Evolutionary conservation across 2,113 vertebrate species (phyloP).

Genomic region (Chaetura pelagica): DNA sequence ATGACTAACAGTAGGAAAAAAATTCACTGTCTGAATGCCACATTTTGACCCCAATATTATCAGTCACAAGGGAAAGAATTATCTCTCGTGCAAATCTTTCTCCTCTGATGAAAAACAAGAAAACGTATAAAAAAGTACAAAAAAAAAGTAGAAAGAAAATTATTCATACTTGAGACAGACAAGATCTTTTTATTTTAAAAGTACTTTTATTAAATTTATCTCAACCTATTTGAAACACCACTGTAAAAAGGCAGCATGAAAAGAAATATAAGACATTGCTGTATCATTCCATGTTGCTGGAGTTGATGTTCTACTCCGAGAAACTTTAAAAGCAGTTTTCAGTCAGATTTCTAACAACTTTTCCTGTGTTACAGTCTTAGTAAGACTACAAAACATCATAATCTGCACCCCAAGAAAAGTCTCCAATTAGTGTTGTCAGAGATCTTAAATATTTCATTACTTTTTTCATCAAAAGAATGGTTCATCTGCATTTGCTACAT

Average conservation of each 20-base stretch:
- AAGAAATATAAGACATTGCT: neutral
- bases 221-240: neutral
- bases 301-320: neutral
- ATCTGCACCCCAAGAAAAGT: neutral
- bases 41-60: neutral
- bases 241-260: neutral
- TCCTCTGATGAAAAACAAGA: neutral
- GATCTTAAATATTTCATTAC: constrained; percentile 23
- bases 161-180: neutral
- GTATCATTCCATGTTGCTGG: neutral
- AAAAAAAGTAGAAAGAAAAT: neutral
- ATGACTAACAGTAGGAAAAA: neutral
- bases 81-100: neutral
- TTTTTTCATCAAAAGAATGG: constrained; percentile 14
- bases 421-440: neutral
- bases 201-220: neutral
- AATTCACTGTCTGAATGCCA: neutral
- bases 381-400: neutral
- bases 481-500: constrained; percentile 18
- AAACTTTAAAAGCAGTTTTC: neutral
- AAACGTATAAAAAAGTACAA: neutral
- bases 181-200: neutral
- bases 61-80: neutral
- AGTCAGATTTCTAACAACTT: neutral
- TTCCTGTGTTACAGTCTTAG: neutral